These are phyloP conservation scores for Margarornis squamiger DNA, from an alignment of 2,797 vertebrate species.

Conservation along the genomic window DNA sequence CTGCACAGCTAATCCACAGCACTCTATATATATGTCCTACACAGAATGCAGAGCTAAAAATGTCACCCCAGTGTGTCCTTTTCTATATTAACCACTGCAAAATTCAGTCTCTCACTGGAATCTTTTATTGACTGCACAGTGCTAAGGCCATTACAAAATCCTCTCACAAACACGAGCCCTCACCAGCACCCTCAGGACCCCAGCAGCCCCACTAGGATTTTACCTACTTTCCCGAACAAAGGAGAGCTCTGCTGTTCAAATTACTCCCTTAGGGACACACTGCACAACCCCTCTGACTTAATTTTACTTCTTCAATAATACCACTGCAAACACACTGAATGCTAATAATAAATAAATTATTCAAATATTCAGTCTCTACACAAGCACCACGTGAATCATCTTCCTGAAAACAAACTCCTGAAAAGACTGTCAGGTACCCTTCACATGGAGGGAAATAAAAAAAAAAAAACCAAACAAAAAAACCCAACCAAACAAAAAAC, in stretches of 20 bases:
- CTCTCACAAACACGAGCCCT: not conserved
- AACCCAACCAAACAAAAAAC: not conserved
- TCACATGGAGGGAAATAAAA: not conserved
- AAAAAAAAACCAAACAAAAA: not conserved
- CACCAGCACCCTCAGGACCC: not conserved
- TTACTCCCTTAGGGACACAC: not conserved
- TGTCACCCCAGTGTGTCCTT: not conserved
- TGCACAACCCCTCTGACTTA: not conserved
- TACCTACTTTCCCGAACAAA: slow-evolving; percentile 21
- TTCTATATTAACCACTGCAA: not conserved
- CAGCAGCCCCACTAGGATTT: not conserved
- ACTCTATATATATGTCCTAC: not conserved
- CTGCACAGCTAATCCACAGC: not conserved
- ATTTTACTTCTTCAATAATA: slow-evolving; percentile 36
- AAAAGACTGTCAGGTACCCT: slow-evolving; percentile 8
- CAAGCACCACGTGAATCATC: not conserved
- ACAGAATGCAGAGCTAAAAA: not conserved
- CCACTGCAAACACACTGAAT: slow-evolving; percentile 32
- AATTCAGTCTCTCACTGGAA: not conserved
- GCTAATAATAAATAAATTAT: slow-evolving; percentile 61
- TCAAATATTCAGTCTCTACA: slow-evolving; percentile 10
- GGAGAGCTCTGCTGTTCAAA: slow-evolving; percentile 33
- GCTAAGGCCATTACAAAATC: not conserved
- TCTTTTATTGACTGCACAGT: not conserved
- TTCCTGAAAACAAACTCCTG: slow-evolving; percentile 37